Percentiles rank a stretch among this genome's conserved stretches.
Evolutionary conservation across 2,797 vertebrate species (phyloP).

Genomic region (Novumbra hubbsi): DNA sequence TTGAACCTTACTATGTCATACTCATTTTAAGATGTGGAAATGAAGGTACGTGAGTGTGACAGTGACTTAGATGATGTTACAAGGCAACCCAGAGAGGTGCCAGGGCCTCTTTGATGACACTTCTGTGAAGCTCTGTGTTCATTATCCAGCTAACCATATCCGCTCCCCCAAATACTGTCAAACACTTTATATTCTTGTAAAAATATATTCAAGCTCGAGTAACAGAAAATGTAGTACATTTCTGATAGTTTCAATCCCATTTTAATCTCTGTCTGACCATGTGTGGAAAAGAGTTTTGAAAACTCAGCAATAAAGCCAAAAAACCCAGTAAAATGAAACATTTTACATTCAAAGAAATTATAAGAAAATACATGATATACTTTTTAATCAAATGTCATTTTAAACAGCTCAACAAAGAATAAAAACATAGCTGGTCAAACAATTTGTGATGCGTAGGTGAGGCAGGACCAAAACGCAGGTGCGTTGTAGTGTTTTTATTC

Average conservation of each 20-base stretch:
- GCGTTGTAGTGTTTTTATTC: too few relatives aligned
- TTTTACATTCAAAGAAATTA: too few relatives aligned
- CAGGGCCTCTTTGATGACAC: conserved; percentile 69
- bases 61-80: conserved; percentile 57
- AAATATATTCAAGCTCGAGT: conserved; percentile 60
- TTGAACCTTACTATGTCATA: conserved; percentile 37
- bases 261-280: neutral
- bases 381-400: too few relatives aligned
- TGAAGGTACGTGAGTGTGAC: conserved; percentile 45
- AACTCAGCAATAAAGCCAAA: neutral
- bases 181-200: conserved; percentile 62
- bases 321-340: neutral
- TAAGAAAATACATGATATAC: too few relatives aligned
- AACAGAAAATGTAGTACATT: conserved; percentile 53
- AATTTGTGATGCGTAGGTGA: too few relatives aligned
- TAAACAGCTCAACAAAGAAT: too few relatives aligned
- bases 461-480: too few relatives aligned
- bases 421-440: too few relatives aligned
- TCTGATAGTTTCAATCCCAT: conserved; percentile 48
- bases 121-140: conserved; percentile 71
- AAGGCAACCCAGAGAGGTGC: conserved; percentile 67
- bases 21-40: conserved; percentile 49
- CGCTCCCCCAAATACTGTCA: conserved; percentile 57
- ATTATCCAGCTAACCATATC: conserved; percentile 66
- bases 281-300: neutral